Evolutionary conservation across 2,113 vertebrate genomes (phyloP).

Genomic region (Osmerus mordax): DNA sequence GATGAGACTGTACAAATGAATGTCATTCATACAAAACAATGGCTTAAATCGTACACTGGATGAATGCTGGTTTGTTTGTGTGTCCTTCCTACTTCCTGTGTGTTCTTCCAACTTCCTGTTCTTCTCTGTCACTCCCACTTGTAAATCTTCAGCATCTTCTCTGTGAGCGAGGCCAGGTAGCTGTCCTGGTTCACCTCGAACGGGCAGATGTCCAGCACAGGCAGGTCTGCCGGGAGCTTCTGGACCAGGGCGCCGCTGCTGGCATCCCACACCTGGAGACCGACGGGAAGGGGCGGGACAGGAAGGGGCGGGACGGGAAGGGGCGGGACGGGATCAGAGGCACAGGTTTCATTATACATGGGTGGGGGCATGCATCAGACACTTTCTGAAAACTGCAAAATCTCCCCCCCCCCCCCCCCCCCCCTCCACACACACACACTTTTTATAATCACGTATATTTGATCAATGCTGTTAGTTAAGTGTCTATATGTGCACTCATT

Average conservation of each 20-base stretch:
- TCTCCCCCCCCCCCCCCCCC: too few species aligned
- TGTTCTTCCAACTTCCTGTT: not conserved
- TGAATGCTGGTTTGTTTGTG: not conserved
- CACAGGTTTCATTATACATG: too few species aligned
- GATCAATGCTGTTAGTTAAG: too few species aligned
- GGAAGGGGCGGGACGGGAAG: not conserved
- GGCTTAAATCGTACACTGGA: not conserved
- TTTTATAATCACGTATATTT: too few species aligned
- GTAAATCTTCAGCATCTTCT: slow-evolving; percentile 89
- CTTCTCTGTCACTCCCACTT: slow-evolving; percentile 80
- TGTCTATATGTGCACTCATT: too few species aligned
- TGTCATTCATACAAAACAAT: not conserved
- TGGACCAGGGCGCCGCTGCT: slow-evolving; percentile 82
- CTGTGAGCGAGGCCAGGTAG: slow-evolving; percentile 86
- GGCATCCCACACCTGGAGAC: slow-evolving; percentile 87
- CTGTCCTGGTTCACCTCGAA: slow-evolving; percentile 79
- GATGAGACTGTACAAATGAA: not conserved
- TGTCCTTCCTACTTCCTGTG: not conserved
- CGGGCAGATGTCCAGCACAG: slow-evolving; percentile 88
- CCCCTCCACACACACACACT: too few species aligned
- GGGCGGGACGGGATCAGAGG: too few species aligned
- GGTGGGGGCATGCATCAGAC: too few species aligned
- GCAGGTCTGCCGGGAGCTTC: slow-evolving; percentile 83
- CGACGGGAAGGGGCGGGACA: not conserved
- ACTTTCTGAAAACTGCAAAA: too few species aligned